Evolutionary conservation across 1,140 invertebrate species (phyloP), one percentile per base, ranked within the genome.

Genomic region (Araneus ventricosus): DNA sequence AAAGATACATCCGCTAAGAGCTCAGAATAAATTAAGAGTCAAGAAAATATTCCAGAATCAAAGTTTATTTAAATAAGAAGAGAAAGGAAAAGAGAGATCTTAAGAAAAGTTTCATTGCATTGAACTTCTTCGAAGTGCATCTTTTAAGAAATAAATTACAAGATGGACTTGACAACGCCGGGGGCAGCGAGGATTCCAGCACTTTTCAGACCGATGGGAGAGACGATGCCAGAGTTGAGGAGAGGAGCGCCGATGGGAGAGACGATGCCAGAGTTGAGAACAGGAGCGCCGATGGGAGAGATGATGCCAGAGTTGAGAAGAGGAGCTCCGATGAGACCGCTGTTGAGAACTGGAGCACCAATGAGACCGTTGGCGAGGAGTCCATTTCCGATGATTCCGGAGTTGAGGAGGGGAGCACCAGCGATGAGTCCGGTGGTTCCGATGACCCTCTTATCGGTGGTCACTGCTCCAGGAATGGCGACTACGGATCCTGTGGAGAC

Each of bases 361-460:
- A 90, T 37, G 1, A 90, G 20, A 14, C 70, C 39, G 27, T 57
- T 90, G 20, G 39, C 3, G 39, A 75, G 14, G 67, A 75, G 10
- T 10, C 27, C 8, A 75, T 17, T 30, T n/a, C 41, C 90, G 1
- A 45, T 67, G 22, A 86, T 24, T 30, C 67, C 67, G 30, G 7
- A 14, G 17, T 30, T 70, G 6, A 59, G 41, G 75, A 67, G 86
- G 10, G 52, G 20, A 39, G 6, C 67, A 17, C 27, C 27, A 10
- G 4, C 63, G n/a, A 70, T 70, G 1, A 70, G 27, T 30, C 67
- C 67, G 0, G 88, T 2, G 39, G 39, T n/a, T 37, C 88, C 45
- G 30, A 90, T 90, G 4, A 90, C 30, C 52, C 80, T 92, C 8
- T 63, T 92, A 37, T 67, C 90, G 59, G 45, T 70, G 37, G 80